phyloP scores from a whole-genome alignment of 2,113 vertebrate genomes.

The Hyperopisus bebe region DNA sequence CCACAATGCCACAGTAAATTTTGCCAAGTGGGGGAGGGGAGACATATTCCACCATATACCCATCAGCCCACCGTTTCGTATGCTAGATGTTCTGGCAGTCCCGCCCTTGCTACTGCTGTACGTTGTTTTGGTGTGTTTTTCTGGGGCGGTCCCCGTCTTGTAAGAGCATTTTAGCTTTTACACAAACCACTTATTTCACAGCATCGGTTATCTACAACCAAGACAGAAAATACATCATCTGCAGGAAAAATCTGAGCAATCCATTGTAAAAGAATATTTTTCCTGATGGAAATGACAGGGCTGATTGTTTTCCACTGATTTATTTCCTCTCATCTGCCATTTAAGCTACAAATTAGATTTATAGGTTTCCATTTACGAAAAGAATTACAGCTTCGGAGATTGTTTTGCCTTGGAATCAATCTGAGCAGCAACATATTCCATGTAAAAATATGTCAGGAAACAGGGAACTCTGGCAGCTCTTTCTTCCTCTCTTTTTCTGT shows the following conservation, averaged over 20 bases:
- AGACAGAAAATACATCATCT: background rate
- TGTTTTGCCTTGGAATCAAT: background rate
- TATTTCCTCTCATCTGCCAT: background rate
- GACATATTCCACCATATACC: background rate
- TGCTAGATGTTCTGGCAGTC: background rate
- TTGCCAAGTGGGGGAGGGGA: background rate
- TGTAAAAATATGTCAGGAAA: background rate
- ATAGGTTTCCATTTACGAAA: background rate
- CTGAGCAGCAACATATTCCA: background rate
- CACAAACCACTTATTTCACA: background rate
- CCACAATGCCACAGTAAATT: background rate
- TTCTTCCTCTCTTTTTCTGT: background rate
- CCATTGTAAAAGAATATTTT: background rate
- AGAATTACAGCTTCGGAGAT: background rate
- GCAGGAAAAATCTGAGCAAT: background rate
- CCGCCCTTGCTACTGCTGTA: background rate
- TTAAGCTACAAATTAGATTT: background rate
- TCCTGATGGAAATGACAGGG: background rate
- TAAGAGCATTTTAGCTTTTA: background rate
- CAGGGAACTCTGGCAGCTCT: background rate
- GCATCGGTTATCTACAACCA: background rate
- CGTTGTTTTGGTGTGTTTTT: background rate
- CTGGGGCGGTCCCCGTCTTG: background rate
- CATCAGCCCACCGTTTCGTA: background rate
- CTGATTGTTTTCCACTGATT: background rate